phyloP scores from a whole-genome alignment of 2,888 invertebrate species.

The Polylopha cassiicola region DNA sequence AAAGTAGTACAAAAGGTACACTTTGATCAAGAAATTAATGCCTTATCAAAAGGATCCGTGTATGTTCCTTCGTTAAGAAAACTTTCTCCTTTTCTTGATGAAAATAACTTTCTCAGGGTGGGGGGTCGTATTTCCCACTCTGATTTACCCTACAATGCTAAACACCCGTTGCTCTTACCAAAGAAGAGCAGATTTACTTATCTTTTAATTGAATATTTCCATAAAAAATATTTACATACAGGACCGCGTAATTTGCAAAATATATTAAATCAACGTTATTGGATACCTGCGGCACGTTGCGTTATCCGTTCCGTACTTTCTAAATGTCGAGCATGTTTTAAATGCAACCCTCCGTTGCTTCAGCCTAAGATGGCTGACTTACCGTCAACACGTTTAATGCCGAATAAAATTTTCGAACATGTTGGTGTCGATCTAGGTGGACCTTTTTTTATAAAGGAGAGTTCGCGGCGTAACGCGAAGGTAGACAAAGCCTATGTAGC shows the following conservation, averaged over 20 bases:
- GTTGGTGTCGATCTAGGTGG: slow-evolving; percentile 10
- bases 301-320: slow-evolving; percentile 2
- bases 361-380: slow-evolving; percentile 9
- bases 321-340: slow-evolving; percentile 8
- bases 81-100: slow-evolving; percentile 4
- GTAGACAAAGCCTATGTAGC: slow-evolving; percentile 4
- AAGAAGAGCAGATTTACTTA: not conserved
- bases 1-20: not conserved
- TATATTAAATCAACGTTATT: slow-evolving; percentile 2
- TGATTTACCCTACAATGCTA: slow-evolving; percentile 2
- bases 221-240: slow-evolving; percentile 2
- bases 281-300: slow-evolving; percentile 3
- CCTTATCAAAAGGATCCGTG: not conserved
- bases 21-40: not conserved
- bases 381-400: not conserved
- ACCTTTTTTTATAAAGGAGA: slow-evolving; percentile 13
- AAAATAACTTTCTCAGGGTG: not conserved
- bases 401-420: slow-evolving; percentile 8
- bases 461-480: slow-evolving; percentile 9
- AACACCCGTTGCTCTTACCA: not conserved
- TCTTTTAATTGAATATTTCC: not conserved
- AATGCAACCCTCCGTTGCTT: not conserved
- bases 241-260: slow-evolving; percentile 6
- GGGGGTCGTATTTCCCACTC: not conserved
- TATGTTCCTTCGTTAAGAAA: not conserved